These are phyloP conservation scores for Schlechtendalia chinensis DNA, from an alignment of 1,140 invertebrate genomes.

Conservation along the genomic window DNA sequence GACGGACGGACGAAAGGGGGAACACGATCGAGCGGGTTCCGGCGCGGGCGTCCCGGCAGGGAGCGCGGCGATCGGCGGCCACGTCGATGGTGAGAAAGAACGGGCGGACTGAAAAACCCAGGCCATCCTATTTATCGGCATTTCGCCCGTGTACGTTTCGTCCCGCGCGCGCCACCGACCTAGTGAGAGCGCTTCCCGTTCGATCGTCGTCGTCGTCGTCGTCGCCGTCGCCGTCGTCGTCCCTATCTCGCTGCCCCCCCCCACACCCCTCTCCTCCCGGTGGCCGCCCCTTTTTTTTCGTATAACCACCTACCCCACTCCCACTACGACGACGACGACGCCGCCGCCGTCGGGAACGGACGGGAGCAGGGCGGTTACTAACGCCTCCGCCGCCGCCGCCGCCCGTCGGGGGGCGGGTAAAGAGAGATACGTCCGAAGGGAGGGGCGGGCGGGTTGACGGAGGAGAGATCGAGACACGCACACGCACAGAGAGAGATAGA, in stretches of 20 bases:
- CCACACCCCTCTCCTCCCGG: neutral
- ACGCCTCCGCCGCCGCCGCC: slow-evolving; percentile 20
- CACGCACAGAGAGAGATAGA: neutral
- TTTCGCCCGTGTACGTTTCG: slow-evolving; percentile 49
- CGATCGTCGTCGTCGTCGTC: slow-evolving; percentile 13
- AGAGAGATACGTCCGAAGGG: neutral
- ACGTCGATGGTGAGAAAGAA: neutral
- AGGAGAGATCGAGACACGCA: too few relatives aligned
- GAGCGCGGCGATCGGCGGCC: neutral
- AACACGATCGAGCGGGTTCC: neutral
- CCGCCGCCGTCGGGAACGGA: too few relatives aligned
- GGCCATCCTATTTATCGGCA: slow-evolving; percentile 49
- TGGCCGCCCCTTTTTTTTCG: neutral
- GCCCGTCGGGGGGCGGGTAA: neutral
- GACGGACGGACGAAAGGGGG: neutral
- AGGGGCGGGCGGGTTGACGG: too few relatives aligned
- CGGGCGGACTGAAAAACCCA: slow-evolving; percentile 37
- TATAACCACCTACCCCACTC: neutral
- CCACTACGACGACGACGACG: too few relatives aligned
- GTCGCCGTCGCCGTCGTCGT: neutral
- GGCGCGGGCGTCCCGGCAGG: neutral
- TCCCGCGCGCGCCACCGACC: slow-evolving; percentile 37
- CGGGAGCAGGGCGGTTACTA: neutral
- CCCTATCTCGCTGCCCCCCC: too few relatives aligned
- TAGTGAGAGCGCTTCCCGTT: neutral